Conservation (phyloP, 2,113 vertebrate genomes). For the Muscicapa adusta region DNA sequence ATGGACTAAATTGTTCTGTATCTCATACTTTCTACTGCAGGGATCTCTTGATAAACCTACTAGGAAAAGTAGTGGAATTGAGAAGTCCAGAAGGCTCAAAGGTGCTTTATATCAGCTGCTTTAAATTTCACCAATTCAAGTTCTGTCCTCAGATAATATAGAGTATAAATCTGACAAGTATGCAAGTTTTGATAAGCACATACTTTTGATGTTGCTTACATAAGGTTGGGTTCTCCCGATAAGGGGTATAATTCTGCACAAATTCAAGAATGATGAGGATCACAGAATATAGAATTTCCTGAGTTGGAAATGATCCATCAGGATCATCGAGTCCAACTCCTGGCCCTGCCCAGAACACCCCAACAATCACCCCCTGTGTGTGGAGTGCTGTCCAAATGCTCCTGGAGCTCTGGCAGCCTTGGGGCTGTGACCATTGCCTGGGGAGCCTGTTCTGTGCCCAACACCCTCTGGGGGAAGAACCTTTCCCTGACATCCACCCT, state of each 20-base stretch:
- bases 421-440: rapidly evolving
- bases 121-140: not conserved
- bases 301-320: not conserved
- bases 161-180: not conserved
- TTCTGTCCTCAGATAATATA: not conserved
- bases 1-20: not conserved
- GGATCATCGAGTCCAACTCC: rapidly evolving
- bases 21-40: not conserved
- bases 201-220: not conserved
- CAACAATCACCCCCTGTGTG: not conserved
- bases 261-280: not conserved
- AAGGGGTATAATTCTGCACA: not conserved
- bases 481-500: not conserved
- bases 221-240: not conserved
- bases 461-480: not conserved
- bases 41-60: not conserved
- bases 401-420: not conserved
- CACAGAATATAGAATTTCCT: not conserved
- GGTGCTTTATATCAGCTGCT: not conserved
- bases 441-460: not conserved
- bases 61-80: not conserved
- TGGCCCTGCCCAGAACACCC: not conserved
- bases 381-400: rapidly evolving
- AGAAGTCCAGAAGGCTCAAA: not conserved
- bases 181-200: not conserved